These are phyloP conservation scores for Tragelaphus buxtoni DNA, from an alignment of 2,113 vertebrate species.

Conservation along the genomic window DNA sequence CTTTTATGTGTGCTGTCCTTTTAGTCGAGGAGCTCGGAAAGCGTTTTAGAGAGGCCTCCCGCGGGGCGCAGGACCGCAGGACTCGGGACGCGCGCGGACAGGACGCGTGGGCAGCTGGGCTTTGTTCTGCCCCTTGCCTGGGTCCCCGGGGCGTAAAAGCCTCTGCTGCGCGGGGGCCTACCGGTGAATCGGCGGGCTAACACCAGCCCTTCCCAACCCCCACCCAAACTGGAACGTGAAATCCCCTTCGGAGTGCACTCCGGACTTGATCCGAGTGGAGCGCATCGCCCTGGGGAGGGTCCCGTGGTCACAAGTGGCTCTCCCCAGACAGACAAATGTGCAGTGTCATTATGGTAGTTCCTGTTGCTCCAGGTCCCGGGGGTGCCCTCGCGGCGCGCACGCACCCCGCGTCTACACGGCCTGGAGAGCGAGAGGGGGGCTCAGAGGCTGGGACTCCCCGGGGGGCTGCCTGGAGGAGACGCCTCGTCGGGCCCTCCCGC, in stretches of 20 bases:
- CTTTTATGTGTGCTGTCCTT: conserved; percentile 10
- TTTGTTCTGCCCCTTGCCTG: conserved; percentile 53
- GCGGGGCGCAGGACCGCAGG: background rate
- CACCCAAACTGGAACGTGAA: background rate
- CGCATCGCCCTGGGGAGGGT: background rate
- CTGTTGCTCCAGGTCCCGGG: conserved; percentile 44
- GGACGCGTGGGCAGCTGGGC: background rate
- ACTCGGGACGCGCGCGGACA: background rate
- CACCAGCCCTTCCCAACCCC: background rate
- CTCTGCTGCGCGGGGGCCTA: background rate
- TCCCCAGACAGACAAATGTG: conserved; percentile 51
- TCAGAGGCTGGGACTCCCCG: background rate
- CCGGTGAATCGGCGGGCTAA: background rate
- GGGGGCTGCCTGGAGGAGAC: background rate
- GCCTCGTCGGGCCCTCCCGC: background rate
- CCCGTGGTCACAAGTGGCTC: conserved; percentile 57
- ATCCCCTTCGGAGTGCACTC: background rate
- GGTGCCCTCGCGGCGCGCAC: background rate
- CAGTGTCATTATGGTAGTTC: conserved; percentile 75
- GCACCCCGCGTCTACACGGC: background rate
- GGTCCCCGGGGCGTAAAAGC: background rate
- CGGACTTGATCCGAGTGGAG: background rate
- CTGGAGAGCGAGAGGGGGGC: background rate
- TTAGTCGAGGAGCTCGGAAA: conserved; percentile 17
- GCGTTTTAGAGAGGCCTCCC: background rate